Base-by-base conservation (phyloP, 37 sponge, comb jelly and placozoan genomes). In the Spongilla lacustris region DNA sequence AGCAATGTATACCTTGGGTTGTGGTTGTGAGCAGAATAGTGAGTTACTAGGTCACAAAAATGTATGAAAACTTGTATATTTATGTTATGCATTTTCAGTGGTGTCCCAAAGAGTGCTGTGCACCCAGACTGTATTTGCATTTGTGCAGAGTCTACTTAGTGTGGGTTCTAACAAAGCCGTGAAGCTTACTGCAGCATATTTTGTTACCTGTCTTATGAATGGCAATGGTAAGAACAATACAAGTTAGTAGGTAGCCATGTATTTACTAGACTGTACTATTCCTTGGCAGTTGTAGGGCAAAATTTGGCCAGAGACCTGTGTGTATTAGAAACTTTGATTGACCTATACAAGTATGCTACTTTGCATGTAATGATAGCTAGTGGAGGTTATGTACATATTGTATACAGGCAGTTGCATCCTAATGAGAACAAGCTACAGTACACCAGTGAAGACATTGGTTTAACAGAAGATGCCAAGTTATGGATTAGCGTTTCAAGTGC, bases 1-100 rank as follows among this genome's bases (percentile, higher is more conserved):
- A 36, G 67, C 84, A 0, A 48, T 91, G 36, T 83, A 72, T 70
- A 72, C 88, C 24, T 80, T 91, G 21, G 88, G 87, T 25, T 87
- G 87, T 87, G 87, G 88, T n/a, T n/a, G 73, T 31, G 83, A 86
- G 71, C 67, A 50, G 23, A 86, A 86, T 79, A 80, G 87, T 86
- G 67, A 82, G 73, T 66, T 26, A 75, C 27, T 58, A 28, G 81
- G 36, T 2, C 33, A 75, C 8, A 0, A 29, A 35, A 81, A 12
- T 36, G 12, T 36, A 30, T 31, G 2, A 6, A 67, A 19, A 31
- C 35, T 8, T 66, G n/a, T 26, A 12, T 30, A 14, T 38, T 67
- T 34, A 38, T 35, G 0, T 33, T 9, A 9, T 34, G 14, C 21
- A 32, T 71, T 21, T 50, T 33, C 73, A 91, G 92, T 83, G 29